Evolutionary conservation across 2,888 invertebrate species (phyloP), one percentile per base, ranked within the genome.

Genomic region (Euphydryas editha): DNA sequence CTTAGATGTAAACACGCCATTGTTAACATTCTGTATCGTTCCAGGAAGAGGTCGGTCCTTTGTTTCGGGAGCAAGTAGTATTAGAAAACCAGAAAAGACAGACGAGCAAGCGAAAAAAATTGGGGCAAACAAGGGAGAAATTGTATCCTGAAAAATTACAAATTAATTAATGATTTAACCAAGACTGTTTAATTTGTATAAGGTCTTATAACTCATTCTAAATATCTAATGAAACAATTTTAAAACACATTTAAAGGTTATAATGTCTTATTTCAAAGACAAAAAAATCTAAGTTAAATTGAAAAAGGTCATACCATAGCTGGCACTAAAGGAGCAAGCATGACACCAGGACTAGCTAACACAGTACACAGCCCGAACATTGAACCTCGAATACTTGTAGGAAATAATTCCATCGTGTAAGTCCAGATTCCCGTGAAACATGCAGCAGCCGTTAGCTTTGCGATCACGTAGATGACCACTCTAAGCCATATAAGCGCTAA

Each of bases 381-480:
- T 0, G 94, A 93, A 54, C 95, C 94, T 30, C 95, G 84, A 8
- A 94, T 86, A 57, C 93, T 94, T 1, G 95, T 95, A 0, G 95
- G 95, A 78, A 95, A 95, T 78, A 95, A 84, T 81, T 95, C 95
- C 82, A 95, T 93, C 1, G 94, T 93, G 74, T 95, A 94, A 0
- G 95, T 93, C 75, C 95, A 93, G 39, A 93, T 85, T 0, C 94
- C 93, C 0, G 94, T 94, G 77, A 94, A 95, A 36, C 95, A 94
- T 44, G 93, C 90, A 0, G 95, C 92, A 58, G 95, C 94, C 46
- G 94, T 88, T 78, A 94, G 92, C 84, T 95, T 95, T 3, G 94
- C 94, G 13, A 93, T 72, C 65, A 95, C 80, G 77, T 94, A 95
- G 11, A 94, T 75, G 0, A 87, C 66, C 49, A 90, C 80, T 69